Base-by-base conservation (phyloP, 1,140 invertebrate genomes). In the Wiebesia pumilae region DNA sequence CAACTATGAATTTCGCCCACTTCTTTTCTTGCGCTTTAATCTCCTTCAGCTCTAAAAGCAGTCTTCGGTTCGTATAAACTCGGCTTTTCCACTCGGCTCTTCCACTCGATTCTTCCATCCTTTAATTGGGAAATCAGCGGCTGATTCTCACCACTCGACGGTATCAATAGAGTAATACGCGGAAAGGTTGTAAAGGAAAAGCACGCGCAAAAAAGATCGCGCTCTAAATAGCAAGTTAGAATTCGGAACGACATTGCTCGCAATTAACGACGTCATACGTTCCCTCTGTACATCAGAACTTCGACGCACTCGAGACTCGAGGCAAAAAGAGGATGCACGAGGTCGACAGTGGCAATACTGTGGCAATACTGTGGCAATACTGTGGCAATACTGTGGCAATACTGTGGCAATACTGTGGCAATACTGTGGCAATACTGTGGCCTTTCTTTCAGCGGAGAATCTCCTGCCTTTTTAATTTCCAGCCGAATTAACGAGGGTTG, bases 401-500 rank as follows among this genome's bases (percentile, higher is more conserved):
- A 75, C n/a, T 75, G 0, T 43, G 33, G 38, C 24, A 38, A 43
- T 43, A 75, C n/a, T 75, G 0, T 43, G 33, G 38, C 24, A 38
- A 43, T 43, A 75, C n/a, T 75, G 0, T 43, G 33, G 38, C 71
- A 38, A 43, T 43, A 75, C n/a, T 75, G 0, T 43, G 33, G 38
- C 24, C 24, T 43, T n/a, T 27, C 9, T 43, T 75, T 21, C 3
- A 21, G 6, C 38, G 67, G 33, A n/a, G 12, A 33, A 35, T 71
- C 19, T n/a, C 19, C 33, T 38, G 83, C 86, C 86, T 84, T 87
- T 80, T 85, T 85, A 85, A 81, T 85, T 87, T 88, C 86, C 86
- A 82, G 24, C 77, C 79, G 88, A 88, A 89, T 88, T 83, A 89
- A 88, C 89, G 87, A 87, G 81, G 81, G 85, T 84, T 77, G 86